These are phyloP conservation scores for Stratiolaelaps scimitus DNA, from an alignment of 1,140 invertebrate genomes.

Conservation along the genomic window DNA sequence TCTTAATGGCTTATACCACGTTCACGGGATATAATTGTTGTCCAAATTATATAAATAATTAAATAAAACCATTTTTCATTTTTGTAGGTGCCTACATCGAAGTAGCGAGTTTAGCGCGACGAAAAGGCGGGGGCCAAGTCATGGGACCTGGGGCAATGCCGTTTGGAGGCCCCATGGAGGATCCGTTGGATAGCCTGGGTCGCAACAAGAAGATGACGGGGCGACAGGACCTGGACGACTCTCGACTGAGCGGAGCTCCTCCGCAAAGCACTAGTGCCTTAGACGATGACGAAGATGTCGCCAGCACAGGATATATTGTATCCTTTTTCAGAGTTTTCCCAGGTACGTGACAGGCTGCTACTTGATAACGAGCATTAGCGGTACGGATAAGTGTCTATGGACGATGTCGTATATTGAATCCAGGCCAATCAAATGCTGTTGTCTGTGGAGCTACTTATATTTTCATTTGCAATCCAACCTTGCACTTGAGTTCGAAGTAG, in stretches of 20 bases:
- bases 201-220: slow-evolving; percentile 18
- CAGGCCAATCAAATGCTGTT: no score
- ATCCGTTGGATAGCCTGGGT: slow-evolving; percentile 10
- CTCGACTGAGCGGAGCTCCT: background rate
- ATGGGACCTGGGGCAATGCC: background rate
- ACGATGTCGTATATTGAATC: no score
- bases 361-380: no score
- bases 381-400: no score
- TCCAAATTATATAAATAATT: no score
- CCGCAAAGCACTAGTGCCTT: slow-evolving; percentile 10
- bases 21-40: no score
- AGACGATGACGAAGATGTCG: background rate
- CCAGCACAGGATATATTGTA: slow-evolving; percentile 63
- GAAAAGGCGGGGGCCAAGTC: slow-evolving; percentile 25
- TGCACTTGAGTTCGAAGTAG: no score
- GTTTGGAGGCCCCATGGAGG: slow-evolving; percentile 1
- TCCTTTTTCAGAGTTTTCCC: slow-evolving; percentile 86
- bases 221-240: slow-evolving; percentile 9
- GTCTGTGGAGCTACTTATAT: no score
- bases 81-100: slow-evolving; percentile 27
- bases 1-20: no score
- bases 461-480: no score
- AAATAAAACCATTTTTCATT: background rate
- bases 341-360: slow-evolving; percentile 47
- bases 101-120: slow-evolving; percentile 26